phyloP scores from a whole-genome alignment of 2,797 vertebrate genomes.

The Melanogrammus aeglefinus region DNA sequence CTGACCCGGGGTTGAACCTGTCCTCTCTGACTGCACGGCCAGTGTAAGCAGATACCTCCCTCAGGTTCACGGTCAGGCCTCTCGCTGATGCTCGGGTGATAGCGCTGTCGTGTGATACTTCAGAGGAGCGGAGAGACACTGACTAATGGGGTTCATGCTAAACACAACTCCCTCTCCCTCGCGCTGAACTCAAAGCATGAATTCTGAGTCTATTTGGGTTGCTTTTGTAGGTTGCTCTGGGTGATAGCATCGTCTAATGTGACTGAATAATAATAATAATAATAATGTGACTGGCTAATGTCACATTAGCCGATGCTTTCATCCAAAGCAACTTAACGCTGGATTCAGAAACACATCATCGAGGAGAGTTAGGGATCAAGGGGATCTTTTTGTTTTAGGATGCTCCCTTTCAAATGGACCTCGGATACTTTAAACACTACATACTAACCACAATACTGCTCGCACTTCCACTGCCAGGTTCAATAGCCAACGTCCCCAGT shows the following conservation, averaged over 20 bases:
- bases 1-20: constrained; percentile 67
- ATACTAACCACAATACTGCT: not conserved
- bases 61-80: constrained; percentile 45
- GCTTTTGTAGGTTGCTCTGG: not conserved
- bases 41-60: constrained; percentile 68
- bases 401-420: not conserved
- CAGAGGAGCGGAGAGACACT: constrained; percentile 49
- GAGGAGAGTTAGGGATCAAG: too few species aligned
- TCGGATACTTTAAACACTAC: not conserved
- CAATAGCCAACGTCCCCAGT: not conserved
- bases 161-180: constrained; percentile 47
- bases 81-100: constrained; percentile 62
- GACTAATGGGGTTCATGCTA: constrained; percentile 54
- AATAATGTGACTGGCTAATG: not conserved
- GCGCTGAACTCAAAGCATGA: not conserved
- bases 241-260: not conserved
- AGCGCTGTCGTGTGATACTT: constrained; percentile 57
- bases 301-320: not conserved
- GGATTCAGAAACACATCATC: not conserved
- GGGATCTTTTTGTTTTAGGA: too few species aligned
- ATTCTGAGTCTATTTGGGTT: not conserved
- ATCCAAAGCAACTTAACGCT: not conserved
- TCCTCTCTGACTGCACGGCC: constrained; percentile 50
- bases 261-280: not conserved
- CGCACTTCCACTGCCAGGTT: not conserved